phyloP scores from a whole-genome alignment of 2,113 vertebrate genomes.

The Pseudopodoces humilis region DNA sequence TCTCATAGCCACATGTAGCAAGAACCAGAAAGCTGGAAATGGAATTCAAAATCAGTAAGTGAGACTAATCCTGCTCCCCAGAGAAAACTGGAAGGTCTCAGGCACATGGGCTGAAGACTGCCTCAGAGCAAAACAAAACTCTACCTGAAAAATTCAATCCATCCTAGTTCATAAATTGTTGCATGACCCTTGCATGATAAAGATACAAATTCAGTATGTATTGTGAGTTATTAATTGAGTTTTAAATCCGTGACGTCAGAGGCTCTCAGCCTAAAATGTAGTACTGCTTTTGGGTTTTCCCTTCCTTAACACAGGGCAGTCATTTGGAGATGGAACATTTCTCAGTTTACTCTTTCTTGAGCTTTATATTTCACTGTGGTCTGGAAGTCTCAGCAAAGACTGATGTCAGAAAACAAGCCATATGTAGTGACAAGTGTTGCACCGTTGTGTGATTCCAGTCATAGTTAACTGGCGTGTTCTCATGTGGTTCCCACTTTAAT shows the following conservation, averaged over 20 bases:
- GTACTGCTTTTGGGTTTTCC: accelerated
- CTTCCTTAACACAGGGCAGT: not conserved
- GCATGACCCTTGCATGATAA: not conserved
- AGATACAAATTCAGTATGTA: not conserved
- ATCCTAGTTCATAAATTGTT: not conserved
- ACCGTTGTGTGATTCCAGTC: not conserved
- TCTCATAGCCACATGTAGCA: not conserved
- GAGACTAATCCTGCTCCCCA: not conserved
- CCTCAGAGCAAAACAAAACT: not conserved
- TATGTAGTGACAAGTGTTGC: not conserved
- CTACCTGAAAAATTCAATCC: not conserved
- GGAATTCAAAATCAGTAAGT: not conserved
- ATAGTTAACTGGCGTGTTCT: not conserved
- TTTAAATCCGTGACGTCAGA: not conserved
- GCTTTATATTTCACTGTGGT: not conserved
- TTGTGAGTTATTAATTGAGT: not conserved
- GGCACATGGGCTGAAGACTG: not conserved
- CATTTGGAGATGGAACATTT: not conserved
- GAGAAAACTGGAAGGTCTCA: not conserved
- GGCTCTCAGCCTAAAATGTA: not conserved
- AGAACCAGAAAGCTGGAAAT: not conserved
- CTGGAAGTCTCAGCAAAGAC: not conserved
- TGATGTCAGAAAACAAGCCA: not conserved
- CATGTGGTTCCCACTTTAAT: not conserved
- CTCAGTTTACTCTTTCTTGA: not conserved